Percentiles rank a stretch among this genome's conserved stretches.
These are phyloP conservation scores for Rhipidura dahli DNA, from an alignment of 2,113 vertebrate species.

Conservation along the genomic window DNA sequence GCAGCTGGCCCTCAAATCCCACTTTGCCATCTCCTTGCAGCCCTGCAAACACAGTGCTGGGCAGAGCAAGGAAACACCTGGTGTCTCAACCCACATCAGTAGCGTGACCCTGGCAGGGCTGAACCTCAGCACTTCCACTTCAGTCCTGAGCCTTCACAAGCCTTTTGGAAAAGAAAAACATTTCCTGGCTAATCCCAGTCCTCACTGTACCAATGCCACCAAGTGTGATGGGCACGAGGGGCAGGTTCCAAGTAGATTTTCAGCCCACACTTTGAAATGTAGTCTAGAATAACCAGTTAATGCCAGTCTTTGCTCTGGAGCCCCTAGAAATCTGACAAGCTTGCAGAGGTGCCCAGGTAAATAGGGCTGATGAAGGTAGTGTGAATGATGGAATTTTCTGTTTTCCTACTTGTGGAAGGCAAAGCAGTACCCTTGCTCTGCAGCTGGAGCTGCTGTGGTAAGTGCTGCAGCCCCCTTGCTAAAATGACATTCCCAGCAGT, in stretches of 20 bases:
- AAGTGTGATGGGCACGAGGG: not conserved
- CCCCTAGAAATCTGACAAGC: not conserved
- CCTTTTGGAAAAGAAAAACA: not conserved
- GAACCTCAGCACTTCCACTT: not conserved
- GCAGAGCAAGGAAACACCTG: not conserved
- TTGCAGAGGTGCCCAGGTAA: not conserved
- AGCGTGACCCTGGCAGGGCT: fast-evolving
- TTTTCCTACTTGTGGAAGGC: not conserved
- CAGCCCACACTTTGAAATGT: not conserved
- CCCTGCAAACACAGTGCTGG: not conserved
- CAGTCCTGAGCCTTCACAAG: not conserved
- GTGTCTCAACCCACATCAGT: not conserved
- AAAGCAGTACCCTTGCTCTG: not conserved
- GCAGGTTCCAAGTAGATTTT: not conserved
- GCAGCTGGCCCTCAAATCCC: not conserved
- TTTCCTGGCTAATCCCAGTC: not conserved
- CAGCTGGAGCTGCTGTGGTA: not conserved
- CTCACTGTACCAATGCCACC: not conserved
- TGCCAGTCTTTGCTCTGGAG: not conserved
- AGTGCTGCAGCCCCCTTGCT: not conserved
- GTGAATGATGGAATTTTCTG: not conserved
- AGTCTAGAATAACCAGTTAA: not conserved
- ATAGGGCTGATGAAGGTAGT: not conserved
- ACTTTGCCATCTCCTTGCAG: not conserved
- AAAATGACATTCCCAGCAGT: not conserved